Evolutionary conservation across 2,888 invertebrate genomes (phyloP).

Genomic region (Agrotis segetum): DNA sequence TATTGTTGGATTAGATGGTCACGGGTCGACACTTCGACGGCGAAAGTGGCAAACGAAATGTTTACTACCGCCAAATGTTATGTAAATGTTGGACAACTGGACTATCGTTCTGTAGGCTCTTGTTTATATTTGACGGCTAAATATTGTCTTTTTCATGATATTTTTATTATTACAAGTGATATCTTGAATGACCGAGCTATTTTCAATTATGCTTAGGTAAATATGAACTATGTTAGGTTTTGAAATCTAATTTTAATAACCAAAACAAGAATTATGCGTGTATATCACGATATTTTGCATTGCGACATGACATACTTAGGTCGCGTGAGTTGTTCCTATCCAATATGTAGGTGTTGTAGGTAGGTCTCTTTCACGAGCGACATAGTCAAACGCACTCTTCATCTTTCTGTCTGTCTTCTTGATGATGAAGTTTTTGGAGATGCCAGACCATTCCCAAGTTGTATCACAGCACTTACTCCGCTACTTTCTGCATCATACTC

Average conservation of each 20-base stretch:
- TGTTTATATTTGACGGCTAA: slow-evolving; percentile 24
- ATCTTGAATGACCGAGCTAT: background rate
- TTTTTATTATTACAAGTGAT: background rate
- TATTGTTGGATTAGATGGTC: slow-evolving; percentile 27
- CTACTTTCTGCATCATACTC: background rate
- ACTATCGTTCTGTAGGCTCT: slow-evolving; percentile 14
- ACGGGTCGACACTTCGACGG: slow-evolving; percentile 51
- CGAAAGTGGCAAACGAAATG: slow-evolving; percentile 47
- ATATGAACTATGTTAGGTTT: background rate
- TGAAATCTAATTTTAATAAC: background rate
- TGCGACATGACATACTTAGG: slow-evolving; percentile 39
- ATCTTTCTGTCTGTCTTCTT: slow-evolving; percentile 11
- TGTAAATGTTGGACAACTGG: slow-evolving; percentile 36
- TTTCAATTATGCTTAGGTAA: background rate
- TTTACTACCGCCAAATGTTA: slow-evolving; percentile 30
- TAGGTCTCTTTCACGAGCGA: slow-evolving; percentile 9
- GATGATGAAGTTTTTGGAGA: background rate
- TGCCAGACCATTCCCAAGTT: slow-evolving; percentile 3
- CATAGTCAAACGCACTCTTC: slow-evolving; percentile 10
- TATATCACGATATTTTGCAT: slow-evolving; percentile 38
- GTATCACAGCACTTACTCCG: background rate
- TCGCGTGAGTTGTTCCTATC: slow-evolving; percentile 40
- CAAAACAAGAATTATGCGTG: slow-evolving; percentile 19
- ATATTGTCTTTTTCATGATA: slow-evolving; percentile 25
- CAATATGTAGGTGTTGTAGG: slow-evolving; percentile 19